Base-by-base conservation (phyloP, 1,140 invertebrate species). In the Drosophila sechellia region DNA sequence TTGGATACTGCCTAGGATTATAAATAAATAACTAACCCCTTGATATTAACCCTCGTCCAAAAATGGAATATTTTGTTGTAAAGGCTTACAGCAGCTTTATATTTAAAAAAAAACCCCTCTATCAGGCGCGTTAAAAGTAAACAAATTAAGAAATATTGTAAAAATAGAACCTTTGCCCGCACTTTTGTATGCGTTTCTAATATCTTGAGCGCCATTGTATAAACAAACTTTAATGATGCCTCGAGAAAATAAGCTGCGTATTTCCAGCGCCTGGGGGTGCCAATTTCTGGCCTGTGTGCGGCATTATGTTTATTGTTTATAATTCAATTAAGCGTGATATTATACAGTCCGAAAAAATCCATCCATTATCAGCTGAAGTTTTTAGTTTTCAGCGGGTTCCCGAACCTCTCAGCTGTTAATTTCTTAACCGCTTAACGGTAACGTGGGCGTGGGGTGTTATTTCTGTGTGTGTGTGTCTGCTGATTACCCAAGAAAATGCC, bases 321-420 rank as follows among this genome's bases (percentile, higher is more conserved):
- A 87, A 87, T 87, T 86, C 61, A 87, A 86, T 86, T 86, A 87
- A 71, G 83, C 83, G 63, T 83, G 84, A 87, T 81, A 77, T 43
- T 76, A 52, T 59, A 57, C 75, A 81, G 70, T 54, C 58, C 27
- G 72, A 46, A 58, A 63, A 57, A 35, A 39, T 27, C n/a, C 20
- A 22, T 20, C 55, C 37, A 40, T 45, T 35, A 31, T 20, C 55
- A 35, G 39, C 20, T 35, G 37, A 43, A 60, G 22, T 34, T 58
- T 6, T 27, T n/a, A 13, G 15, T 42, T 15, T 17, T 35, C 25
- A 63, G 63, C 34, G n/a, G 35, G 34, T 58, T 27, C 34, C 27
- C 57, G n/a, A 63, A 65, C 22, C 15, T 25, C 54, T 17, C 55
- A 60, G 34, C 68, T 61, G 63, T 86, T 31, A 31, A 31, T 77